Evolutionary conservation across 2,888 invertebrate genomes (phyloP).

Genomic region (Julus scanicus): DNA sequence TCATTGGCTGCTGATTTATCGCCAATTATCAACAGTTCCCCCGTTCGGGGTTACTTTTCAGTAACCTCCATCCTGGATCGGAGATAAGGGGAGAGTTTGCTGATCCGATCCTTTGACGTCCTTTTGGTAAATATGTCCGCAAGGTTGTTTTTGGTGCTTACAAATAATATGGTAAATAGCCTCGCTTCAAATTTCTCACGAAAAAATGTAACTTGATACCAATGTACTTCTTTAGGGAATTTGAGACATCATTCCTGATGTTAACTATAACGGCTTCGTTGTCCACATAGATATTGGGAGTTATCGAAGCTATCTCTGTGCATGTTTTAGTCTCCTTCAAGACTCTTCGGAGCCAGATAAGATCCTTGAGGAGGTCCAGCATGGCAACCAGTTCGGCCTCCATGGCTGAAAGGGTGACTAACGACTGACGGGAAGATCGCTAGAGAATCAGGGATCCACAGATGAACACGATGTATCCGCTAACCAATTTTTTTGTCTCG

Average conservation of each 20-base stretch:
- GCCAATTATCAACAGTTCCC: not conserved
- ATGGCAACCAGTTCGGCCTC: constrained; percentile 61
- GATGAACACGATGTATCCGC: not conserved
- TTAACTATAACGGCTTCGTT: not conserved
- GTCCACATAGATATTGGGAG: not conserved
- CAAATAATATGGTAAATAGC: not conserved
- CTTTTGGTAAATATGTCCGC: not conserved
- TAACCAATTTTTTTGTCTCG: not conserved
- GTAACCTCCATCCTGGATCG: not conserved
- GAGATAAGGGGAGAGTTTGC: not conserved
- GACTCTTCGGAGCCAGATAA: constrained; percentile 57
- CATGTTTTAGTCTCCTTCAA: not conserved
- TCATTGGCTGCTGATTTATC: too few species aligned
- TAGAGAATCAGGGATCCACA: constrained; percentile 57
- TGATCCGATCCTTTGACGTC: not conserved
- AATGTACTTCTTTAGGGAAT: not conserved
- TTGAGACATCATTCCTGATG: not conserved
- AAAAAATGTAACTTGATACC: not conserved
- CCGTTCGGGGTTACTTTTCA: not conserved
- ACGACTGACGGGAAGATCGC: constrained; percentile 59
- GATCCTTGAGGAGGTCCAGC: constrained; percentile 57
- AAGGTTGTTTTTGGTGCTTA: not conserved
- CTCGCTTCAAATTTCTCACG: not conserved
- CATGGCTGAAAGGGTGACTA: constrained; percentile 60
- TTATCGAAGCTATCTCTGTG: not conserved